Evolutionary conservation across 2,888 invertebrate genomes (phyloP), one percentile per base, ranked within the genome.

Genomic region (Sinhomidia bicolor): DNA sequence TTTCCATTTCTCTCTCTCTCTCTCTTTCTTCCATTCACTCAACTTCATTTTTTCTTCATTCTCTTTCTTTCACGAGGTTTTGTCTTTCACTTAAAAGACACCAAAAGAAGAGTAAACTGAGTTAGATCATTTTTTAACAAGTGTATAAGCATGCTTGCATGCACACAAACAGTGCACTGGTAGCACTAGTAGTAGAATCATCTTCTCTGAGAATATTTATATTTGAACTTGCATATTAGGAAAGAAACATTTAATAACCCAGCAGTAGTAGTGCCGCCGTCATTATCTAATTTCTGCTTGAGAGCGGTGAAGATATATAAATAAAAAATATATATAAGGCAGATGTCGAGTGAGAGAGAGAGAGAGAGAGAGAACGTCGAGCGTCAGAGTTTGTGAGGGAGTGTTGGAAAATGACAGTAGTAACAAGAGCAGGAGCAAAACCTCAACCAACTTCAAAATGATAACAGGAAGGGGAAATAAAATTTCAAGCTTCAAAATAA

Each of bases 211-310:
- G 23, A 41, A 57, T 36, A 54, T 57, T 74, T 83, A 74, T 83
- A 83, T 74, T 83, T 74, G 68, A 14, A 81, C n/a, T n/a, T n/a
- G n/a, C 44, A 71, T 83, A 83, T 74, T 83, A 74, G 41, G 83
- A 74, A 36, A 85, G 78, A 76, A 79, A 36, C 65, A 65, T 79
- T 78, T 85, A 79, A 85, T 65, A 85, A 85, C n/a, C 78, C 85
- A 80, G 36, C 80, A 44, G 57, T 23, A 62, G 12, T 23, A 62
- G 41, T 9, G 9, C n/a, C 20, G 23, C 51, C 78, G 65, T 68
- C 79, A 79, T 85, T 79, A 85, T 85, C 85, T 76, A 76, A 76
- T 84, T 76, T 84, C 76, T 51, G 26, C 14, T 51, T 36, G 36
- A 41, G 4, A 71, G 71, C 26, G 29, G 23, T 32, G 65, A 14